Evolutionary conservation across 2,797 vertebrate species (phyloP).

Genomic region (Cynodonichthys magdalenae): DNA sequence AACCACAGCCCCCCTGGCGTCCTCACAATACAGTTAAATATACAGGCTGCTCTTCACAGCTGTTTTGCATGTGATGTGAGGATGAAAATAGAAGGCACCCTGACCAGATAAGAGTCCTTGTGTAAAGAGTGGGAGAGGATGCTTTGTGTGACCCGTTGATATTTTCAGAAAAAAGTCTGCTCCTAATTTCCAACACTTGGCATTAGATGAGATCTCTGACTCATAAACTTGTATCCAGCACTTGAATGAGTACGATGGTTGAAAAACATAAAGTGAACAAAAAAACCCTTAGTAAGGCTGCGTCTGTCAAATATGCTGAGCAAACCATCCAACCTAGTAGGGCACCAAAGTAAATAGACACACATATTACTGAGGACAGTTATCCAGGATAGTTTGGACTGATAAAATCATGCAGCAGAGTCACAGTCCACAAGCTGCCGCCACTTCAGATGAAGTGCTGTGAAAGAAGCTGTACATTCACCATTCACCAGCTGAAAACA

Average conservation of each 20-base stretch:
- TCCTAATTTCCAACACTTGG: neutral
- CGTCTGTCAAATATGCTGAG: conserved; percentile 4
- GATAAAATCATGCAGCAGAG: conserved; percentile 31
- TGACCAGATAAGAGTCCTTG: conserved; percentile 69
- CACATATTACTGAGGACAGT: neutral
- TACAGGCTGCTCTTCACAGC: conserved; percentile 81
- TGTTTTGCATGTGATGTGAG: conserved; percentile 86
- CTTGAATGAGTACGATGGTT: neutral
- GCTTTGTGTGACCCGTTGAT: conserved; percentile 6
- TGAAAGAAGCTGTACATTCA: conserved; percentile 74
- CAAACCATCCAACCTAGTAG: neutral
- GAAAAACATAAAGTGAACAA: conserved; percentile 1
- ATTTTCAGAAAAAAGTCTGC: conserved; percentile 4
- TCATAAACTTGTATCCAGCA: conserved; percentile 2
- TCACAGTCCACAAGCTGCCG: conserved; percentile 66
- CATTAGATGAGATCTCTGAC: conserved; percentile 2
- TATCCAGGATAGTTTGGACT: conserved; percentile 36
- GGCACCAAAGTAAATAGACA: conserved; percentile 31
- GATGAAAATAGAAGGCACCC: conserved; percentile 77
- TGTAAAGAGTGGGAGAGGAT: conserved; percentile 40
- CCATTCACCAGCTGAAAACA: conserved; percentile 72
- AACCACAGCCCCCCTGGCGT: conserved; percentile 64
- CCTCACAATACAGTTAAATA: conserved; percentile 81
- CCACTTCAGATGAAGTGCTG: conserved; percentile 77
- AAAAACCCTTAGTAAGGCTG: conserved; percentile 2